These are phyloP conservation scores for Gobio gobio DNA, from an alignment of 2,113 vertebrate species.

Conservation along the genomic window DNA sequence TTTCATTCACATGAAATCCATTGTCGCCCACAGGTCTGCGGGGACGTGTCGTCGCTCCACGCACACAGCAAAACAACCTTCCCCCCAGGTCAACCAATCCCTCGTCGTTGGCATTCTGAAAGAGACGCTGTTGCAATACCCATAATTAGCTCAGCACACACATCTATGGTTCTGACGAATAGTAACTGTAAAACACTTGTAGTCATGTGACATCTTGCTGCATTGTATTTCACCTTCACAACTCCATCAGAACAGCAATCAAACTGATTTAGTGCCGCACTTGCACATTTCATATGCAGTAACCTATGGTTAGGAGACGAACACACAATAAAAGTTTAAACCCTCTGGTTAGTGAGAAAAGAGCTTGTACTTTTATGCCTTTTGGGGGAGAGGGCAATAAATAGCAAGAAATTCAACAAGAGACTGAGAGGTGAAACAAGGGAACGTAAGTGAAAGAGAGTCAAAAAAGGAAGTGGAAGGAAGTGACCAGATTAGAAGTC, in stretches of 20 bases:
- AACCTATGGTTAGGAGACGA: not conserved
- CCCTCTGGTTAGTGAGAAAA: not conserved
- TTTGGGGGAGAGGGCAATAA: not conserved
- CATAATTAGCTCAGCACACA: not conserved
- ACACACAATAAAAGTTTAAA: slow-evolving; percentile 9
- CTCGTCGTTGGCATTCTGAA: not conserved
- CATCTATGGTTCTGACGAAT: not conserved
- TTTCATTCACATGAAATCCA: slow-evolving; percentile 75
- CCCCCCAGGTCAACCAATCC: slow-evolving; percentile 20
- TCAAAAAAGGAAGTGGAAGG: not conserved
- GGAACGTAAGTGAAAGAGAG: not conserved
- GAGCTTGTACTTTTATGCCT: not conserved
- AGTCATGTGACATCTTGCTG: not conserved
- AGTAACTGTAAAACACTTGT: not conserved
- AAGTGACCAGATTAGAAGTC: not conserved
- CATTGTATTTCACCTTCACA: slow-evolving; percentile 12
- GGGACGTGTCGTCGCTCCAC: slow-evolving; percentile 61
- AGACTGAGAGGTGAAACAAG: not conserved
- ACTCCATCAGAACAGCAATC: not conserved
- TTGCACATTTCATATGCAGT: slow-evolving; percentile 32
- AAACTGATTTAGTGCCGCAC: slow-evolving; percentile 20
- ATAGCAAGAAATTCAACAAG: slow-evolving; percentile 11
- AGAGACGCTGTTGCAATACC: slow-evolving; percentile 8
- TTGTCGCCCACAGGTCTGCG: slow-evolving; percentile 70
- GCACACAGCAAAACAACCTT: slow-evolving; percentile 49